Evolutionary conservation across 2,113 vertebrate species (phyloP).

Genomic region (Podiceps cristatus): DNA sequence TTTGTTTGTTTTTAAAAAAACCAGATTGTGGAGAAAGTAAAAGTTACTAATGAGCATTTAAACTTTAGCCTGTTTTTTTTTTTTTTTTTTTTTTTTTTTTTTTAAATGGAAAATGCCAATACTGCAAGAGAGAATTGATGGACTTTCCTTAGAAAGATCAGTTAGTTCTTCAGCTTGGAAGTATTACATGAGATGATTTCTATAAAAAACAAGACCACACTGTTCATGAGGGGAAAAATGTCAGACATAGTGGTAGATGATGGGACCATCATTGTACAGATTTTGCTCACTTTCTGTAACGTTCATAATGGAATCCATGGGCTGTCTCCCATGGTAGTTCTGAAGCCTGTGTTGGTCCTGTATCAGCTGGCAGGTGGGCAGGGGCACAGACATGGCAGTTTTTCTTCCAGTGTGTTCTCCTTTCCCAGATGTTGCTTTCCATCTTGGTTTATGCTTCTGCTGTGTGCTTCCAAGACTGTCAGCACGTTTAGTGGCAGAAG

Average conservation of each 20-base stretch:
- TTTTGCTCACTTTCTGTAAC: accelerated
- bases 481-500: accelerated
- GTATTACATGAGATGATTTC: neutral
- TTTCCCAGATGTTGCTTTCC: neutral
- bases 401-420: accelerated
- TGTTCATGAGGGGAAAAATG: neutral
- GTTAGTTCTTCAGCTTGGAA: neutral
- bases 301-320: neutral
- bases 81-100: neutral
- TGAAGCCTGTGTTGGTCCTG: neutral
- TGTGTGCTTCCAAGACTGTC: accelerated
- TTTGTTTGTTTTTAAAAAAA: neutral
- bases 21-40: neutral
- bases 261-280: neutral
- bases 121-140: neutral
- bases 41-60: neutral
- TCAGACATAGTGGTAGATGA: neutral
- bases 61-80: neutral
- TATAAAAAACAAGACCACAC: neutral
- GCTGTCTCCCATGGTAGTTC: neutral
- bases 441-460: neutral
- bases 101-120: neutral
- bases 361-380: neutral
- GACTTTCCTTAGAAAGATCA: neutral
- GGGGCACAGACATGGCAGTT: neutral